Evolutionary conservation across 23 tunicate genomes (phyloP), one percentile per base, ranked within the genome.

Genomic region (Styela clava): DNA sequence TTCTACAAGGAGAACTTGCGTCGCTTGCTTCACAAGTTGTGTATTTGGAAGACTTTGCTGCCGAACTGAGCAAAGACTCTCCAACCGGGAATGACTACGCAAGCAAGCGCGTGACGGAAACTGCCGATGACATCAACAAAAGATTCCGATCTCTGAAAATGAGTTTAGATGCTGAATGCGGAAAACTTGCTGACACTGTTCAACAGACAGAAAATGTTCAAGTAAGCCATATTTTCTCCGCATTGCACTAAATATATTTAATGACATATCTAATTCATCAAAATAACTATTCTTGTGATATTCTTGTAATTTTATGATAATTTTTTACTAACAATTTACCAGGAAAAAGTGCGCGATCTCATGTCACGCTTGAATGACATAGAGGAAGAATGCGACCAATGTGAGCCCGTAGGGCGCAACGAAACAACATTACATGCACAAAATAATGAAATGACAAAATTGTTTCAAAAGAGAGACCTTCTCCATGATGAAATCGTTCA

Each of bases 371-470:
- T 85, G 34, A 69, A 69, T 64, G 69, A 69, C 52, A 29, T 79
- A 37, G 89, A 85, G 44, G 83, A 85, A 20, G 83, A 78, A 12
- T 44, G 69, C 28, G 89, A 85, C 52, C 34, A 56, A 25, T 79
- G 63, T 70, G 89, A 85, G 23, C 79, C 89, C 12, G 69, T 85
- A 27, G 34, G 83, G 27, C 51, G 89, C 2, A 64, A 85, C 30
- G 52, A 69, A 51, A 78, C 67, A 32, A 32, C 35, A 35, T 56
- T 85, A 68, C 27, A 69, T 24, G 67, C 61, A 16, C 89, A 85
- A 31, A 32, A 24, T 29, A 70, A 68, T 19, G 74, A 79, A 68
- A 44, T 69, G 24, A 44, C 34, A 2, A 69, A 12, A 9, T 9
- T 68, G 27, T 2, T 35, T 24, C n/a, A 52, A 19, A 52, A 36